Base-by-base conservation (phyloP, 1,140 invertebrate genomes). In the Pseudomyrmex flavicornis region DNA sequence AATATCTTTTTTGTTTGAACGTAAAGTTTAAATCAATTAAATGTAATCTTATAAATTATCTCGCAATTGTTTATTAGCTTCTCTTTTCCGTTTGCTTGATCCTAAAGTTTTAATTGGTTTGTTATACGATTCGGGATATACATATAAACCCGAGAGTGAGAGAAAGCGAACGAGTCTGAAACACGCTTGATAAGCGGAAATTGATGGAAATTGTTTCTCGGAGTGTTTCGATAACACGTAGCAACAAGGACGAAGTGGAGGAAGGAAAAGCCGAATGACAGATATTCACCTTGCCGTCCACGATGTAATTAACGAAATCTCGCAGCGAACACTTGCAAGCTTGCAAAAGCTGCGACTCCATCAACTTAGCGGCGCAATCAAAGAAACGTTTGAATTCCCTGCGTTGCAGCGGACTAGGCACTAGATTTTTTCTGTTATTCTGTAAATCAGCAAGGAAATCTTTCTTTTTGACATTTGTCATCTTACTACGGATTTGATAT, bases 321-420 rank as follows among this genome's bases (percentile, higher is more conserved):
- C 95, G 93, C 83, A 98, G 95, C 46, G 97, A 98, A 70, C 96
- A 95, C 59, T 98, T 94, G 85, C 97, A 97, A 59, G 98, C 94
- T 12, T 95, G 96, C 92, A 98, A 96, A 46, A 99, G 94, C 91
- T 98, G 97, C 85, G 96, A 96, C 3, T 98, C 97, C 98, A 99
- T 98, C 74, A 99, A 94, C 50, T 97, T 97, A 9, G 96, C 96
- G 1, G 97, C 95, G 89, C 97, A 98, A 88, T 98, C 97, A 90
- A 97, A 98, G 95, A 98, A 98, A 46, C 96, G 95, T 90, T 96
- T 96, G 90, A 98, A 96, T 90, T 96, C 95, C 35, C 95, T 95
- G 58, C 95, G 95, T 86, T 97, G 95, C 73, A 96, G 94, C 9
- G 96, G 95, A 90, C 96, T 96, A 1, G 98, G 97, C 66, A 98